phyloP scores from a whole-genome alignment of 2,113 vertebrate species.

The Anhinga rufa region DNA sequence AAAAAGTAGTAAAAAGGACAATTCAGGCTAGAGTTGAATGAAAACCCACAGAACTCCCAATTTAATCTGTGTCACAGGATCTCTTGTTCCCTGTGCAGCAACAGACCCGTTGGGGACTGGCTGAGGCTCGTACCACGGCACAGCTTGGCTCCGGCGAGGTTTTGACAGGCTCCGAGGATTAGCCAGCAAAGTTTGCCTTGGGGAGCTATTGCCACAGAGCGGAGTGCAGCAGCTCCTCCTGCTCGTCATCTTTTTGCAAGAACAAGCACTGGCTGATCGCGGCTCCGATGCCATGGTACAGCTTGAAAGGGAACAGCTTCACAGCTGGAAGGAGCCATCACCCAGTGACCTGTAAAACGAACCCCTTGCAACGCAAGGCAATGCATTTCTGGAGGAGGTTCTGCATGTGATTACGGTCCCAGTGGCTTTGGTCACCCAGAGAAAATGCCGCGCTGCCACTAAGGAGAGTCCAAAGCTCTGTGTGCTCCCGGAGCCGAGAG shows the following conservation, averaged over 20 bases:
- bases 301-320: neutral
- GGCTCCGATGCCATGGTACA: rapidly evolving
- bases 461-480: neutral
- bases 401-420: rapidly evolving
- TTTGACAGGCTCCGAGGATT: constrained; percentile 5
- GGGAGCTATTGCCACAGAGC: neutral
- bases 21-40: neutral
- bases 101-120: neutral
- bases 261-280: neutral
- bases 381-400: neutral
- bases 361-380: neutral
- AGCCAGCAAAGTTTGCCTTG: neutral
- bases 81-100: neutral
- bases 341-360: neutral
- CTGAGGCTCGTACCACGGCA: neutral
- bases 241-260: rapidly evolving
- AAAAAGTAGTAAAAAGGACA: neutral
- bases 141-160: neutral
- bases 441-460: neutral
- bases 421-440: neutral
- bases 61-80: constrained; percentile 39
- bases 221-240: neutral
- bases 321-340: neutral
- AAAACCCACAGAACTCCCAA: neutral
- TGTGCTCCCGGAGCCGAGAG: neutral